phyloP scores from a whole-genome alignment of 2,888 invertebrate genomes.

The Helicoverpa assulta region DNA sequence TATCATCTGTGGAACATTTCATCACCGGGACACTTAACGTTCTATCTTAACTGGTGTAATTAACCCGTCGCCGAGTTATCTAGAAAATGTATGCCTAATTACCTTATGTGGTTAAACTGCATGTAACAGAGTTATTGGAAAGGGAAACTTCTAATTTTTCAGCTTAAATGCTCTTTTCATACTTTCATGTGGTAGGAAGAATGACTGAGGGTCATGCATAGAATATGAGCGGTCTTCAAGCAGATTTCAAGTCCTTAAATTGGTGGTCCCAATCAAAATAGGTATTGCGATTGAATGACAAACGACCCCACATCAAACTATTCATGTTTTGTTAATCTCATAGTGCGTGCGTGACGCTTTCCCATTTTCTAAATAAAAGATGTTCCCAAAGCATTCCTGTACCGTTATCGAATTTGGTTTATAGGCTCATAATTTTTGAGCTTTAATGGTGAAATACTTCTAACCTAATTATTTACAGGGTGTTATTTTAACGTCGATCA shows the following conservation, averaged over 20 bases:
- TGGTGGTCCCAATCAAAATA: too few species aligned
- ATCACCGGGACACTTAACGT: slow-evolving; percentile 61
- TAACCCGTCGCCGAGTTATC: slow-evolving; percentile 65
- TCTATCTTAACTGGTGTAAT: slow-evolving; percentile 69
- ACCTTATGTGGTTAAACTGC: slow-evolving; percentile 43
- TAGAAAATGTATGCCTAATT: slow-evolving; percentile 63
- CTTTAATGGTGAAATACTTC: slow-evolving; percentile 39
- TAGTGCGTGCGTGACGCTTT: slow-evolving; percentile 53
- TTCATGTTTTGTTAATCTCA: slow-evolving; percentile 30
- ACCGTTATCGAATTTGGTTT: slow-evolving; percentile 50
- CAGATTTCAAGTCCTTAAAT: too few species aligned
- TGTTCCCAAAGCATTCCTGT: slow-evolving; percentile 40
- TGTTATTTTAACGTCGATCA: slow-evolving; percentile 35
- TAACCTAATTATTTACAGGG: slow-evolving; percentile 49
- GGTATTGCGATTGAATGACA: too few species aligned
- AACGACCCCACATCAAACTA: neutral
- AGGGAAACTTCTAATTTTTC: slow-evolving; percentile 29
- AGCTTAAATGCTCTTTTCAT: neutral
- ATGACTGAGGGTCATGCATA: too few species aligned
- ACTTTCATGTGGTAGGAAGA: neutral
- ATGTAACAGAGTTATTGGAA: slow-evolving; percentile 29
- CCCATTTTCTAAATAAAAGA: slow-evolving; percentile 49
- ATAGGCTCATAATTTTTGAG: slow-evolving; percentile 51
- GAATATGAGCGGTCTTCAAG: too few species aligned
- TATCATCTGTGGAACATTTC: slow-evolving; percentile 65